Conservation (phyloP, 2,888 invertebrate species). For the Eremobia ochroleuca region DNA sequence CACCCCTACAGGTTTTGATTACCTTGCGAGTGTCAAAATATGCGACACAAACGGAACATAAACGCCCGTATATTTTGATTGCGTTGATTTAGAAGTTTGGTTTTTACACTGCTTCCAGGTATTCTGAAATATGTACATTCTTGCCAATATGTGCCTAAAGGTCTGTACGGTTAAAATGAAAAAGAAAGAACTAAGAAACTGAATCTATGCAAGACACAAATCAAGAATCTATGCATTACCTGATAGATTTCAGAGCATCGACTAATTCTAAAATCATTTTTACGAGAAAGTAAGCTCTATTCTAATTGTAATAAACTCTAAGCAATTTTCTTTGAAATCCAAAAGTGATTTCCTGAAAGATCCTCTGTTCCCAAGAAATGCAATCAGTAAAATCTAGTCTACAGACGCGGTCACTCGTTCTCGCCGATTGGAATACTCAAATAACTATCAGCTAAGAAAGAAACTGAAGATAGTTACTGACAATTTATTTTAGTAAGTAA, state of each 20-base stretch:
- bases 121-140: neutral
- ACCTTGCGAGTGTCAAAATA: too few relatives aligned
- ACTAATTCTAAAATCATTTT: neutral
- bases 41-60: too few relatives aligned
- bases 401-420: neutral
- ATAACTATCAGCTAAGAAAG: neutral
- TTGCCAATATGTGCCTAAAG: neutral
- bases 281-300: neutral
- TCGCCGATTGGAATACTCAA: neutral
- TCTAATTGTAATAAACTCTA: neutral
- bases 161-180: neutral
- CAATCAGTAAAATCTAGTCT: conserved; percentile 4
- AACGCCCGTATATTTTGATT: too few relatives aligned
- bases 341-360: neutral
- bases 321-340: neutral
- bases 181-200: too few relatives aligned
- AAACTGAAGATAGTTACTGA: neutral
- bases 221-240: neutral
- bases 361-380: neutral
- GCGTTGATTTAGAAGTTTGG: too few relatives aligned
- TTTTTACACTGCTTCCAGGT: too few relatives aligned
- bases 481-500: neutral
- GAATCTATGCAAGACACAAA: too few relatives aligned
- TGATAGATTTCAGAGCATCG: neutral
- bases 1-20: too few relatives aligned